Percentiles rank a stretch among this genome's conserved stretches.
Evolutionary conservation across 2,113 vertebrate genomes (phyloP).

Genomic region (Collichthys lucidus): DNA sequence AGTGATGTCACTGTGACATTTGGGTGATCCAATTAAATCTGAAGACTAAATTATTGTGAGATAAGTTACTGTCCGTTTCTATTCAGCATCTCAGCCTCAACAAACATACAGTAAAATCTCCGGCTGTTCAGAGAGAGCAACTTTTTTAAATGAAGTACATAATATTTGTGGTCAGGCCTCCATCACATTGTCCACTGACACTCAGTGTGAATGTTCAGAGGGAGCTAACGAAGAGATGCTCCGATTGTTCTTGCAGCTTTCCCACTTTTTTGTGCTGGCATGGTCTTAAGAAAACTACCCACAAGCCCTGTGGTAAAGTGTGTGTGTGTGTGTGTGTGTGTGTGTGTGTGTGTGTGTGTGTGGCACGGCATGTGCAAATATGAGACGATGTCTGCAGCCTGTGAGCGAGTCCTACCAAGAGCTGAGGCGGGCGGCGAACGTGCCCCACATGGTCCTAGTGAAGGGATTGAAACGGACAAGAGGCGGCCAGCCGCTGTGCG

Average conservation of each 20-base stretch:
- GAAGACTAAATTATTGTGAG: too few species aligned
- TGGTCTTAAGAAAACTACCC: conserved; percentile 38
- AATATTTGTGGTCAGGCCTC: conserved; percentile 2
- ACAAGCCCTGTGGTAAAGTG: conserved; percentile 44
- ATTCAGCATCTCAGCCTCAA: not conserved
- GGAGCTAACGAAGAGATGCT: conserved; percentile 16
- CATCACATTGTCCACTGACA: not conserved
- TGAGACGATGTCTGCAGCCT: conserved; percentile 57
- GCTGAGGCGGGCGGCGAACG: conserved; percentile 17
- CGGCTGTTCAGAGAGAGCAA: not conserved
- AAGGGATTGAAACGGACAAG: conserved; percentile 54
- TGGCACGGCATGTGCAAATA: conserved; percentile 51
- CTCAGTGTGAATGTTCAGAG: not conserved
- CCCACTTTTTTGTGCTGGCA: conserved; percentile 26
- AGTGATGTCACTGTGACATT: too few species aligned
- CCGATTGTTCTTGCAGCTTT: conserved; percentile 4
- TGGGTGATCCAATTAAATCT: too few species aligned
- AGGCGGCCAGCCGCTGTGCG: conserved; percentile 11
- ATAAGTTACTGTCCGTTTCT: not conserved
- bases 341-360: conserved; percentile 50
- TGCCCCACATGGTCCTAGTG: not conserved
- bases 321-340: conserved; percentile 58
- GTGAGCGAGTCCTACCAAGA: conserved; percentile 39
- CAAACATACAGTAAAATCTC: not conserved
- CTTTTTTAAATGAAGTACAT: not conserved